Evolutionary conservation across 2,113 vertebrate species (phyloP), one percentile per base, ranked within the genome.

Genomic region (Solea solea): DNA sequence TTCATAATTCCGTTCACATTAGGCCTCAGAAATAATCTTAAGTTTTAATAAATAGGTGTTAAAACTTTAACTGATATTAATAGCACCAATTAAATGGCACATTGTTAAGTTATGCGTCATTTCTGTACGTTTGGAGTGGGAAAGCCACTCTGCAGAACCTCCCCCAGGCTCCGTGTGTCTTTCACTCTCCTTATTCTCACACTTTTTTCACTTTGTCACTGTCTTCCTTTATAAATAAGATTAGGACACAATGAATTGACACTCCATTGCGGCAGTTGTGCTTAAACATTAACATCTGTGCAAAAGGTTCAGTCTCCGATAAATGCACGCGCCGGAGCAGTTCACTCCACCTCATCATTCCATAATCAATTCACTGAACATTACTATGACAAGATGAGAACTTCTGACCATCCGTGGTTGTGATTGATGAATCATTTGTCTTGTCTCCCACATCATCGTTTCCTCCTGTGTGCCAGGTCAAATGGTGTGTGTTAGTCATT

Each of bases 1-100:
- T 90, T 92, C 86, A 91, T 93, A 88, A 92, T 89, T 90, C 82
- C 77, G 74, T 85, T 92, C 91, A 78, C 85, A 93, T 93, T 90
- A 92, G 78, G 68, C 54, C 52, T 40, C 28, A 41, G 73, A 73
- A 81, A 89, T 90, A 91, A 90, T 78, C 90, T 84, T 44, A 89
- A 86, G 89, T 87, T 90, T 87, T 92, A 91, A 93, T 92, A 93
- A 93, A 93, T 93, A 93, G 90, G 89, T 91, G 89, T 88, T 93
- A 90, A 92, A 93, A 92, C 82, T 93, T 93, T 91, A 94, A 93
- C 90, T 88, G 88, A 90, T 91, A 93, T 93, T 94, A 93, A 93
- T 93, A 91, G 88, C 73, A n/a, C 28, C 92, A 91, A 92, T 93
- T 93, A 91, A 90, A 89, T 78, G 59, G 72, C 68, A 84, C 68